These are phyloP conservation scores for Archaeoteleia sp. DNA, from an alignment of 2,888 invertebrate species.

Conservation along the genomic window DNA sequence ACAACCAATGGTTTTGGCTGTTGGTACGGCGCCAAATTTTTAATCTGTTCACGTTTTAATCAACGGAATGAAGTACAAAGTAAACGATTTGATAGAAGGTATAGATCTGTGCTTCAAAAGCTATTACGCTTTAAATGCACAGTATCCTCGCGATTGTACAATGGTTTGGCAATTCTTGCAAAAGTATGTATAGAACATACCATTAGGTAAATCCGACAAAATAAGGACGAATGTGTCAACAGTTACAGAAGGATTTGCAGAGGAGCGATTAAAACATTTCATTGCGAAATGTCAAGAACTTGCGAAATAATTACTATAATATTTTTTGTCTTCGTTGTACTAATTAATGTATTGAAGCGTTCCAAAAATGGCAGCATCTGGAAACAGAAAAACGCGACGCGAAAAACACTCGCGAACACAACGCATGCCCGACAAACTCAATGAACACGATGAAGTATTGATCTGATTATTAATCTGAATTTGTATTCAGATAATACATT, in stretches of 20 bases:
- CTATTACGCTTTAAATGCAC: conserved; percentile 14
- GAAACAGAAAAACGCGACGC: no score
- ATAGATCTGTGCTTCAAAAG: conserved; percentile 17
- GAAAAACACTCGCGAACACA: no score
- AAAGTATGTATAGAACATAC: conserved; percentile 7
- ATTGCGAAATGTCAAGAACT: no score
- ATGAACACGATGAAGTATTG: no score
- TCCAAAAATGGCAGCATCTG: no score
- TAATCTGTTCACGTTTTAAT: conserved; percentile 8
- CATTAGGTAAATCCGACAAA: background rate
- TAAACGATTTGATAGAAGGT: conserved; percentile 3
- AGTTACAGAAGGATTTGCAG: conserved; percentile 1
- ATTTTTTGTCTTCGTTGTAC: no score
- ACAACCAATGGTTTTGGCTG: no score
- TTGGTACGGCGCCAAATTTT: no score
- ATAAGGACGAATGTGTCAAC: background rate
- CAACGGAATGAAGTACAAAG: conserved; percentile 12
- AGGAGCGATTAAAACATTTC: no score
- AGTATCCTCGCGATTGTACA: conserved; percentile 11
- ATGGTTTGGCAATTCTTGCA: conserved; percentile 17
- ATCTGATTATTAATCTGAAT: conserved; percentile 5
- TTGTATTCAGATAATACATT: conserved; percentile 19
- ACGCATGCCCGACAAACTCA: no score
- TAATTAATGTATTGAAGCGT: no score
- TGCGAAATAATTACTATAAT: no score